Base-by-base conservation (phyloP, 2,888 invertebrate species). In the Escarpia spicata region DNA sequence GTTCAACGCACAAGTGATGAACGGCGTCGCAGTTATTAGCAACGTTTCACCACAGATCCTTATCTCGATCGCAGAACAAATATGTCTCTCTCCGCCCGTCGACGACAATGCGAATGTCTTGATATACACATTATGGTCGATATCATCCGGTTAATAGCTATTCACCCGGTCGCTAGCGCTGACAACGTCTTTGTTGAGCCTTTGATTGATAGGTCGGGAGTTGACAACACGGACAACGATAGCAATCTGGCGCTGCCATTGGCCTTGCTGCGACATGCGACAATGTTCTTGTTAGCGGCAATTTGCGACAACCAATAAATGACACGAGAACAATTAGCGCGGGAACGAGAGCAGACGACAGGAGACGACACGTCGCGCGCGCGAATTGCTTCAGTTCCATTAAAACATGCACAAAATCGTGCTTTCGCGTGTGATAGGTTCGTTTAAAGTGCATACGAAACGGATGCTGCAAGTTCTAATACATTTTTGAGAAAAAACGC, bases 91-190 rank as follows among this genome's bases (percentile, higher is more conserved):
- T 75, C 75, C 6, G 19, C 6, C 26, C 75, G 26, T 75, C 75
- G 75, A 75, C 15, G 75, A 75, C 75, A 75, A 26, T 75, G 26
- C 75, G 26, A 26, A 19, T 26, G 75, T 75, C 75, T 75, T 75
- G 26, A 75, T 75, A 75, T 75, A 75, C n/a, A 75, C 19, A 75
- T 75, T 75, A 75, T 75, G 75, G 75, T 75, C 75, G 75, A 75
- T 75, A 75, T n/a, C 75, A 75, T 75, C 75, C 75, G 75, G 75
- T 75, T 75, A 19, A 75, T n/a, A 26, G 75, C 75, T 26, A 75
- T 75, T 75, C 75, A 75, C 6, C 26, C 2, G 75, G 75, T 75
- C 75, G 6, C 6, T 26, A 15, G 19, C 19, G n/a, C 4, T 19
- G 75, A 4, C 75, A 75, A 75, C 75, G 75, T 26, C 75, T 75